phyloP scores from a whole-genome alignment of 2,113 vertebrate species.

The Grus americana region DNA sequence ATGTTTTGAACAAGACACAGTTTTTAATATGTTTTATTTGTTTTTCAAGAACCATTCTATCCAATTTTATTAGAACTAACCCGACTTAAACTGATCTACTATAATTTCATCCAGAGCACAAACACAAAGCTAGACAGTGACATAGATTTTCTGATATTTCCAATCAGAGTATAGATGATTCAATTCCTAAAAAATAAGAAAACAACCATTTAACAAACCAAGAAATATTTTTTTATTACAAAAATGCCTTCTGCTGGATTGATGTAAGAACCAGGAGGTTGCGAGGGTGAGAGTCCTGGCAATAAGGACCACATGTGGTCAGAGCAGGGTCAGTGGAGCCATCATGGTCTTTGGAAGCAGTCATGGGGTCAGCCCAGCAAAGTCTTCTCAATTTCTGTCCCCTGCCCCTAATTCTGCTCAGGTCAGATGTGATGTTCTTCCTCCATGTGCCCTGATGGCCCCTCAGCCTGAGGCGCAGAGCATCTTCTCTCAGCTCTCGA shows the following conservation, averaged over 20 bases:
- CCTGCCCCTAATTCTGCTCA: not conserved
- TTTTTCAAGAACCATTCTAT: not conserved
- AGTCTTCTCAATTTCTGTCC: not conserved
- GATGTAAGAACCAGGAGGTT: not conserved
- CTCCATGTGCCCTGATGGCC: not conserved
- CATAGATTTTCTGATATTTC: constrained; percentile 14
- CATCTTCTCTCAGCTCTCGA: not conserved
- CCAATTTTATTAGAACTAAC: not conserved
- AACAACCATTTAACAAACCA: not conserved
- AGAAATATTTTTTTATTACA: not conserved
- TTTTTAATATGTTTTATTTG: not conserved
- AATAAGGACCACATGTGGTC: not conserved
- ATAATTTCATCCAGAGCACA: not conserved
- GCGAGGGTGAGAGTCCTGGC: not conserved
- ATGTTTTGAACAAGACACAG: not conserved
- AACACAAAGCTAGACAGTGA: not conserved
- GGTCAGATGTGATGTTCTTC: not conserved
- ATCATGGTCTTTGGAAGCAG: not conserved
- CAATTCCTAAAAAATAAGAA: not conserved
- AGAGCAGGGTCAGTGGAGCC: not conserved
- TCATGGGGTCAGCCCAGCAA: not conserved
- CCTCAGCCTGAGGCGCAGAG: not conserved
- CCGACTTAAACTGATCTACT: not conserved
- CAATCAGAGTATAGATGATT: not conserved
- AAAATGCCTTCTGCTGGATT: not conserved